These are phyloP conservation scores for Danaus chrysippus DNA, from an alignment of 2,888 invertebrate species.

Conservation along the genomic window DNA sequence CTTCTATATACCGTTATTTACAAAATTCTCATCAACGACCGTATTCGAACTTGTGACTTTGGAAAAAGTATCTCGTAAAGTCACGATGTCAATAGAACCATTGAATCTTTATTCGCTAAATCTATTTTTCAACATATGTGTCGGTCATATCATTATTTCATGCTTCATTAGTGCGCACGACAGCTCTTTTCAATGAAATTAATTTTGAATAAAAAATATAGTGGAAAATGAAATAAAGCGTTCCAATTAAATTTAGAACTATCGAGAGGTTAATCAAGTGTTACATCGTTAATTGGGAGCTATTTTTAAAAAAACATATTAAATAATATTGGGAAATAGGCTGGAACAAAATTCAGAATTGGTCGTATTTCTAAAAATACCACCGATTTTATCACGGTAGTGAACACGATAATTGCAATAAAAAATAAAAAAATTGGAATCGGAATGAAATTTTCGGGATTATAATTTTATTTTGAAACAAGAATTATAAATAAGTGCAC, in stretches of 20 bases:
- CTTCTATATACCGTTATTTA: too few relatives aligned
- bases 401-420: conserved; percentile 6
- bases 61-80: too few relatives aligned
- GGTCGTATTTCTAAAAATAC: background rate
- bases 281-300: conserved; percentile 2
- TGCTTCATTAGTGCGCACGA: background rate
- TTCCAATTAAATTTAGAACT: conserved; percentile 3
- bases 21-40: too few relatives aligned
- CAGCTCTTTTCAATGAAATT: background rate
- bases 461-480: conserved; percentile 6
- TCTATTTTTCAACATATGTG: background rate
- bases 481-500: background rate
- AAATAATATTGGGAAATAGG: background rate
- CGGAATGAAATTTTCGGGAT: background rate
- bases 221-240: conserved; percentile 4
- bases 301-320: background rate
- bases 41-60: too few relatives aligned
- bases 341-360: conserved; percentile 4
- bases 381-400: conserved; percentile 2
- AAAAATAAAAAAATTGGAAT: background rate
- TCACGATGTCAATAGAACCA: too few relatives aligned
- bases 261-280: conserved; percentile 1
- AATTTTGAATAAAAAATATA: background rate
- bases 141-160: background rate
- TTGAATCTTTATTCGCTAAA: background rate